Evolutionary conservation across 2,888 invertebrate genomes (phyloP).

Genomic region (Thysanoteuthis rhombus): DNA sequence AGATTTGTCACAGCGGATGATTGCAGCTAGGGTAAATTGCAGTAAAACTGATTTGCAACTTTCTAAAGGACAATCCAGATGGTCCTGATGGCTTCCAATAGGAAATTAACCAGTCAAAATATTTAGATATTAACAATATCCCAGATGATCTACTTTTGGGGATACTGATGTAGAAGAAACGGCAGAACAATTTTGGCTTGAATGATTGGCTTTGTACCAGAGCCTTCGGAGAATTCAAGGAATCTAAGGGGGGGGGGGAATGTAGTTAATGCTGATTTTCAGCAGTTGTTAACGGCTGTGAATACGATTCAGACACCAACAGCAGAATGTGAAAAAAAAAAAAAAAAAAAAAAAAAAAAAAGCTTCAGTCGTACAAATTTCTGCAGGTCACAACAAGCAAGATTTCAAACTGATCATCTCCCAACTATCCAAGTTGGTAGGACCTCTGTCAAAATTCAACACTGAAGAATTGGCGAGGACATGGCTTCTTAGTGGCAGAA

Average conservation of each 20-base stretch:
- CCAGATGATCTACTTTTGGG: neutral
- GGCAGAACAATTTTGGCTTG: constrained; percentile 16
- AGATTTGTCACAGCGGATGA: no score
- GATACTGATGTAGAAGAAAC: constrained; percentile 21
- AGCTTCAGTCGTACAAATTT: neutral
- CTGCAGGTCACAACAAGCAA: neutral
- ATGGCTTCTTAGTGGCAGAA: neutral
- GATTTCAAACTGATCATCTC: neutral
- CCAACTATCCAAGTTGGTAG: neutral
- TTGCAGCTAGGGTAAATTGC: no score
- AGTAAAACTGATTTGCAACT: no score
- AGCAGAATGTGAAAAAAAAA: no score
- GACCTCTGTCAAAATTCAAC: neutral
- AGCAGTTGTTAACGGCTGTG: constrained; percentile 18
- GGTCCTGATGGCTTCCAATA: no score
- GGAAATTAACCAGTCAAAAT: constrained; percentile 18
- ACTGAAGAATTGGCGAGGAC: no score
- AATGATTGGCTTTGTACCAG: constrained; percentile 28
- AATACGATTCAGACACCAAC: neutral
- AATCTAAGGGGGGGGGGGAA: neutral
- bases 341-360: no score
- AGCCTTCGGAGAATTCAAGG: constrained; percentile 19
- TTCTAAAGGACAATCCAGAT: no score
- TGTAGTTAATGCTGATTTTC: no score
- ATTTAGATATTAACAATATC: constrained; percentile 28